phyloP scores from a whole-genome alignment of 2,888 invertebrate genomes.

The Caradrina kadenii region DNA sequence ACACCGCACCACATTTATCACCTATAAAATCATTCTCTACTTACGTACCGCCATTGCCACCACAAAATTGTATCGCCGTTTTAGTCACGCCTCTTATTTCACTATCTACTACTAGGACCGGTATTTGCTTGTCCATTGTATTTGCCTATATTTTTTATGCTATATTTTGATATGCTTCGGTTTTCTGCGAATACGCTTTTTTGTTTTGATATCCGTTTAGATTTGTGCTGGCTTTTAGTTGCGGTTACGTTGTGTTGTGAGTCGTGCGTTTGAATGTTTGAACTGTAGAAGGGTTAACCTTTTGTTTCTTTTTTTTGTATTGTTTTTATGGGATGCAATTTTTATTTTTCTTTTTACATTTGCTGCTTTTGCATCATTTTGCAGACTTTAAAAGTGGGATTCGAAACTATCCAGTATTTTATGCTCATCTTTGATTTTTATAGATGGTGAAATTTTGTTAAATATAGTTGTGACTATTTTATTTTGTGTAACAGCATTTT shows the following conservation, averaged over 20 bases:
- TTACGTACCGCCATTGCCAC: conserved; percentile 71
- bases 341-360: not conserved
- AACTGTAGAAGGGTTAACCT: conserved; percentile 6
- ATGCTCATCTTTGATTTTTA: not conserved
- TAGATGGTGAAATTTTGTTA: not conserved
- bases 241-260: conserved; percentile 14
- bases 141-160: conserved; percentile 29
- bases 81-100: conserved; percentile 82
- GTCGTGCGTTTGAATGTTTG: conserved; percentile 9
- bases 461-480: too few species aligned
- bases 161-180: conserved; percentile 69
- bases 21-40: conserved; percentile 58
- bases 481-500: too few species aligned
- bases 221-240: conserved; percentile 51
- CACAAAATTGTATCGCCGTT: conserved; percentile 79
- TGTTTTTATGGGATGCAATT: not conserved
- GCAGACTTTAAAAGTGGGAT: not conserved
- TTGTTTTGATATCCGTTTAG: conserved; percentile 62
- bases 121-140: conserved; percentile 41
- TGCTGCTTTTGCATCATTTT: too few species aligned
- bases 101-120: conserved; percentile 65
- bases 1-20: conserved; percentile 55
- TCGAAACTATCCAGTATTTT: not conserved
- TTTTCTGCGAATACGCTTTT: conserved; percentile 75
- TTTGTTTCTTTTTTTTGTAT: not conserved